Evolutionary conservation across 2,888 invertebrate species (phyloP).

Genomic region (Sclerodermus sp.): DNA sequence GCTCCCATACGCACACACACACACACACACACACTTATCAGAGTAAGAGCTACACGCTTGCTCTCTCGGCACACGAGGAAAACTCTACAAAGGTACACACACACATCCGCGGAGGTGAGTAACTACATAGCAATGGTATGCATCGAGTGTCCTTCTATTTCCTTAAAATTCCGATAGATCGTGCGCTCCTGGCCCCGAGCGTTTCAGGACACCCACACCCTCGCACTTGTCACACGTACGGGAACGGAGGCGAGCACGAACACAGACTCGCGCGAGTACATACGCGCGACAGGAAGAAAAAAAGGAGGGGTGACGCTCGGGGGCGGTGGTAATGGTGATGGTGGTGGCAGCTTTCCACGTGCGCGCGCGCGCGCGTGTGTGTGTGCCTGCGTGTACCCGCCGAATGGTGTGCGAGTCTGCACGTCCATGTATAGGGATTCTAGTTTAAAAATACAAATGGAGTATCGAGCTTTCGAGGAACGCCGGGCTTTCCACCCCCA

Average conservation of each 20-base stretch:
- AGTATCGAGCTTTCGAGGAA: conserved; percentile 54
- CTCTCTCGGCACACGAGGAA: no score
- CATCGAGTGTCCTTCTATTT: conserved; percentile 51
- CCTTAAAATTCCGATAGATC: conserved; percentile 51
- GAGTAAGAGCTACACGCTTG: no score
- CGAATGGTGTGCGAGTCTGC: conserved; percentile 17
- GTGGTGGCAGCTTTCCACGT: conserved; percentile 39
- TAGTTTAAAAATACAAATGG: conserved; percentile 57
- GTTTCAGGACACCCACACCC: conserved; percentile 20
- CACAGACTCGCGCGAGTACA: conserved; percentile 2
- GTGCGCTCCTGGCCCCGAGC: conserved; percentile 25
- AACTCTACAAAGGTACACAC: no score
- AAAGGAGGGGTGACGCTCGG: conserved; percentile 20
- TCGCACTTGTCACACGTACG: conserved; percentile 2
- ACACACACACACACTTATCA: no score
- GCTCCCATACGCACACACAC: no score
- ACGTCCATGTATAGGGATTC: conserved; percentile 49
- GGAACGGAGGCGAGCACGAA: neutral
- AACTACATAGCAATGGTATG: conserved; percentile 40
- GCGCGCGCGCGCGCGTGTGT: neutral
- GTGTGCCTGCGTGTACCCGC: no score
- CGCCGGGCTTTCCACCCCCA: conserved; percentile 25
- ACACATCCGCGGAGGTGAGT: conserved; percentile 5
- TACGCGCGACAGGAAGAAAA: conserved; percentile 18
- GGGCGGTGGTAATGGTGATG: conserved; percentile 50